phyloP scores from a whole-genome alignment of 2,888 invertebrate species.

The Chrysotoxum bicinctum region DNA sequence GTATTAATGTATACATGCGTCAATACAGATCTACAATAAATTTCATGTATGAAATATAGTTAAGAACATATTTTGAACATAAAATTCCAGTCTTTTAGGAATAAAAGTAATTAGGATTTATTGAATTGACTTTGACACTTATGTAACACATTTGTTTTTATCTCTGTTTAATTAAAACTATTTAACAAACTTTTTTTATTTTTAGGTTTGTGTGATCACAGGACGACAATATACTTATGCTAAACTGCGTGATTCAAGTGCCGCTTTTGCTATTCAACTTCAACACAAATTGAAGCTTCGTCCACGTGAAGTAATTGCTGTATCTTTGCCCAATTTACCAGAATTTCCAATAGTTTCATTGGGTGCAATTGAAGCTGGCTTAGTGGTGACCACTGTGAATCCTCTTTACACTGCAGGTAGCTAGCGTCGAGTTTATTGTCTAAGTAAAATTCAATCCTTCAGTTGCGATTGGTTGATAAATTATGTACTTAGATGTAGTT shows the following conservation, averaged over 20 bases:
- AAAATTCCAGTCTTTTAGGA: too few species aligned
- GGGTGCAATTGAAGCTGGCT: constrained; percentile 87
- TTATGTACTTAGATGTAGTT: too few species aligned
- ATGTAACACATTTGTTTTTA: background rate
- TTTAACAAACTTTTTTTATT: background rate
- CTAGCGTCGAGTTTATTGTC: constrained; percentile 1
- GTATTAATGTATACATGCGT: too few species aligned
- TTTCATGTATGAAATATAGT: too few species aligned
- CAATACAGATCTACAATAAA: too few species aligned
- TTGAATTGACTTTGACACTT: background rate
- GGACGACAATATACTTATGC: constrained; percentile 89
- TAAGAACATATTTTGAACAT: too few species aligned
- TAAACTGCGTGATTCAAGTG: constrained; percentile 85
- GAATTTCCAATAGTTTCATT: constrained; percentile 87
- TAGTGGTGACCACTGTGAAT: constrained; percentile 88
- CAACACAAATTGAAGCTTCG: constrained; percentile 85
- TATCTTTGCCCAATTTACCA: constrained; percentile 89
- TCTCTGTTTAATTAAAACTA: background rate
- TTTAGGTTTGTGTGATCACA: constrained; percentile 87
- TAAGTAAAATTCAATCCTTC: too few species aligned
- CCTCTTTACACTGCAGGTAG: constrained; percentile 87
- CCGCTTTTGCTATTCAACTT: constrained; percentile 86
- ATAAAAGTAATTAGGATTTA: too few species aligned
- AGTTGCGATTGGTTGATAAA: too few species aligned
- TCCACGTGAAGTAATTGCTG: constrained; percentile 86